Evolutionary conservation across 2,113 vertebrate genomes (phyloP), one percentile per base, ranked within the genome.

Genomic region (Paramormyrops kingsleyae): DNA sequence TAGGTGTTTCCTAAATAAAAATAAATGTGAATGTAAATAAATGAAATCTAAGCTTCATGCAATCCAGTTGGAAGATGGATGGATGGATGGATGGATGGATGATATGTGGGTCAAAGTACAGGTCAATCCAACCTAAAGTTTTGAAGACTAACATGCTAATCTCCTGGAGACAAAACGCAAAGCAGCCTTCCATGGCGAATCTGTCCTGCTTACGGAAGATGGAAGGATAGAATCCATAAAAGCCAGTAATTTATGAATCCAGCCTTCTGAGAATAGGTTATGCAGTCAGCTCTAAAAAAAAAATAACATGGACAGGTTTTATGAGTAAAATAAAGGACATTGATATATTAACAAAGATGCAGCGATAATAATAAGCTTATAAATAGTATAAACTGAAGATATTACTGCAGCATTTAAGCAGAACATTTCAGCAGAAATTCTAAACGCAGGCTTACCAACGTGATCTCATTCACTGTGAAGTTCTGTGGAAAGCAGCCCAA

Each of bases 121-220:
- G 35, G 74, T 42, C 74, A 19, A 80, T 80, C 35, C 35, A 42
- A 31, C 5, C 13, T 80, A 35, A 19, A 17, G 31, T 19, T 42
- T 35, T 19, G 74, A 80, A 42, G 44, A n/a, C 24, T 47, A 24
- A 84, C 21, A 47, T 46, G 39, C 21, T 46, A 39, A n/a, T 21
- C 80, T 46, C 80, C 15, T 21, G 42, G 80, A 42, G 8, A 70
- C 52, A 24, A 85, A 47, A 62, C 9, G 89, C 90, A 50, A 93
- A 89, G 89, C 3, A 17, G 92, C 91, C 93, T 88, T 77, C 42
- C 35, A 80, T 19, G 35, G 35, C 5, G 7, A 80, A 6, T 35
- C 4, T 77, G 74, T 80, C 31, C 15, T 39, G 74, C 4, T 80
- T 80, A 80, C 2, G 17, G 1, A 80, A 17, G 74, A 42, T 42